Percentiles rank a stretch among this genome's conserved stretches.
These are phyloP conservation scores for Drosophila setifemur DNA, from an alignment of 1,140 invertebrate genomes.

Conservation along the genomic window DNA sequence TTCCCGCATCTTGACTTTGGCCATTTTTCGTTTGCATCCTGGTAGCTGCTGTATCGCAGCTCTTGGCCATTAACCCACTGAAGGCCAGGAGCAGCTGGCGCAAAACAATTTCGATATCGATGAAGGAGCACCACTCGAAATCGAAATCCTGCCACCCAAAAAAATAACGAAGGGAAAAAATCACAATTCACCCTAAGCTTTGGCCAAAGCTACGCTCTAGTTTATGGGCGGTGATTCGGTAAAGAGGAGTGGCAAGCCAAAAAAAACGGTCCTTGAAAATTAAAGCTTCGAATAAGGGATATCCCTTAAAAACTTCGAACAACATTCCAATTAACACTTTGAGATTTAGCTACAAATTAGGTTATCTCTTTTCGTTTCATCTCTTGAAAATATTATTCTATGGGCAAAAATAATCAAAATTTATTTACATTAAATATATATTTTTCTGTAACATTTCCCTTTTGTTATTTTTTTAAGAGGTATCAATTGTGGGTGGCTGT, in stretches of 20 bases:
- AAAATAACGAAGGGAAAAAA: not conserved
- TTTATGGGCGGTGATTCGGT: conserved; percentile 11
- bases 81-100: conserved; percentile 41
- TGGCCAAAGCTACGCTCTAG: conserved; percentile 21
- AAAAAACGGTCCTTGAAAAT: too few relatives aligned
- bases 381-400: too few relatives aligned
- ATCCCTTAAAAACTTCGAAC: not conserved
- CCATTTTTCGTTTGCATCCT: not conserved
- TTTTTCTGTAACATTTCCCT: too few relatives aligned
- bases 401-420: too few relatives aligned
- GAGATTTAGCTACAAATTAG: too few relatives aligned
- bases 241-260: not conserved
- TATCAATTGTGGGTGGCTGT: too few relatives aligned
- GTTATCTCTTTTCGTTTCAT: too few relatives aligned
- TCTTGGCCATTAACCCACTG: conserved; percentile 35
- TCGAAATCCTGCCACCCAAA: not conserved
- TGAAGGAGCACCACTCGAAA: conserved; percentile 28
- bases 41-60: not conserved
- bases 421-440: too few relatives aligned
- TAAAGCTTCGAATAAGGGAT: not conserved
- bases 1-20: too few relatives aligned
- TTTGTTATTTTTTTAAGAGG: too few relatives aligned
- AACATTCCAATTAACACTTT: too few relatives aligned
- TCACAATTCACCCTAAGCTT: not conserved
- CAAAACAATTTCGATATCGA: conserved; percentile 53